Conservation (phyloP, 2,888 invertebrate species). For the Lasioglossum villosulum region DNA sequence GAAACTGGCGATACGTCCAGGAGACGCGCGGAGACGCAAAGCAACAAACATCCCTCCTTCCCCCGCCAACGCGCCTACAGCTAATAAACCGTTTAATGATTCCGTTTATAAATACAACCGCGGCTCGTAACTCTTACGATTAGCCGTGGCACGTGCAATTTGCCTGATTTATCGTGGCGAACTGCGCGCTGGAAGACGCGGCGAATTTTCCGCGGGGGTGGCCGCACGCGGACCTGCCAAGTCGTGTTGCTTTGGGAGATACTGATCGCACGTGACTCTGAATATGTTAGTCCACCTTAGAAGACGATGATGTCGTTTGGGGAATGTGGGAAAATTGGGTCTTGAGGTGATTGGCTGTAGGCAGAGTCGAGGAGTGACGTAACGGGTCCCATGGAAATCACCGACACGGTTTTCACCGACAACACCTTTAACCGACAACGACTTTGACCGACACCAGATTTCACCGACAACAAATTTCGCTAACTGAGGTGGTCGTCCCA, state of each 20-base stretch:
- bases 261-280: not conserved
- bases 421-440: no score
- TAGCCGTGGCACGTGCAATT: slow-evolving; percentile 24
- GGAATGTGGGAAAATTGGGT: not conserved
- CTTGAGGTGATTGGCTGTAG: not conserved
- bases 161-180: slow-evolving; percentile 34
- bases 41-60: not conserved
- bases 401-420: no score
- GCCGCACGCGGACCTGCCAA: not conserved
- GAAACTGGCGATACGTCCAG: not conserved
- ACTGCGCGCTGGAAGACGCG: not conserved
- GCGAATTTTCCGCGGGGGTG: not conserved
- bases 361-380: no score
- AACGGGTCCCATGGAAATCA: no score
- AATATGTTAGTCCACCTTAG: not conserved
- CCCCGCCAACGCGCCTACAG: not conserved
- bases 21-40: not conserved
- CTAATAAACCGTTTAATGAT: slow-evolving; percentile 53
- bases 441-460: no score
- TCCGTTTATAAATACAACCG: slow-evolving; percentile 44
- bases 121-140: slow-evolving; percentile 44
- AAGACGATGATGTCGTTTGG: not conserved
- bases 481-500: no score
- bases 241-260: not conserved
- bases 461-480: no score